Base-by-base conservation (phyloP, 1,140 invertebrate genomes). In the Battus philenor region DNA sequence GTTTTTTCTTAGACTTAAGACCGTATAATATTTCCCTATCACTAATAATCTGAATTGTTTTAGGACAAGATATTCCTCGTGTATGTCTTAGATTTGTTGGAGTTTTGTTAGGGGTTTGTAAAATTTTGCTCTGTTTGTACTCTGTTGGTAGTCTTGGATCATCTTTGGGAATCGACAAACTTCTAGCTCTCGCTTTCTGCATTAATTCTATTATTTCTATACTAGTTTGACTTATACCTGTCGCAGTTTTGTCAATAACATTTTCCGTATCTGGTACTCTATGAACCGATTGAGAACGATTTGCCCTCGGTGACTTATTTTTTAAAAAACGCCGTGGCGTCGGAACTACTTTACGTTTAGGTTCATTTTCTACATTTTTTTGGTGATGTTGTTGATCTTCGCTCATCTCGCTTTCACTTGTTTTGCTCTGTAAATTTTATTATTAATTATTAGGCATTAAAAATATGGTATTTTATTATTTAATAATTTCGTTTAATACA, bases 361-460 rank as follows among this genome's bases (percentile, higher is more conserved):
- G 31, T 48, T 51, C 70, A 57, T 58, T 68, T 16, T 54, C 44
- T 63, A 59, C 50, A 29, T 34, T 41, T 64, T 58, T 78, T 43
- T 67, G 69, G 63, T 76, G 72, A 51, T 62, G 61, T 38, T 51
- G 57, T 64, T 80, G 78, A 59, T 85, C 86, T 52, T 86, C 86
- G 72, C 86, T 87, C 86, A 87, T 86, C 56, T 87, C 86, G 80
- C 84, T 87, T 65, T 87, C 86, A 86, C 86, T 87, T 68, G 86
- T 87, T 66, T 84, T 85, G 69, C 65, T 85, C 86, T 87, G 83
- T 62, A 86, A 86, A 81, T 72, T 47, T 71, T 61, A 78, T 69
- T 62, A 76, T 48, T 59, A 50, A 72, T 63, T 53, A 65, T 52
- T 60, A 54, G 29, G 38, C 38, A 73, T 76, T 80, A 75, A n/a